phyloP scores from a whole-genome alignment of 2,797 vertebrate species.

The Pagetopsis macropterus region DNA sequence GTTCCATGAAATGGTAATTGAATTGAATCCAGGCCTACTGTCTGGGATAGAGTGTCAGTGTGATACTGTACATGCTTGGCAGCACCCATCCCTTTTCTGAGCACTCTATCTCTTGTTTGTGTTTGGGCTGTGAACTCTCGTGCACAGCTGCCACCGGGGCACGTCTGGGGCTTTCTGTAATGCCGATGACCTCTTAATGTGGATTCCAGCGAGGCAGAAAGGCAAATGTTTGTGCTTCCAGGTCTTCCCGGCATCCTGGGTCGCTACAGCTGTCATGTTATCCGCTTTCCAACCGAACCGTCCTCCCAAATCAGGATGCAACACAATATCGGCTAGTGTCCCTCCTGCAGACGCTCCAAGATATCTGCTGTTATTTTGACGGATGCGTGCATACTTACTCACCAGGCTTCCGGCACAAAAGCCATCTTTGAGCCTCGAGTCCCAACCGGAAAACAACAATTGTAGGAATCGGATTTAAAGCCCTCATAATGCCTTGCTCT shows the following conservation, averaged over 20 bases:
- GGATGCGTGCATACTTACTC: constrained; percentile 57
- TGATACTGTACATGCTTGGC: constrained; percentile 41
- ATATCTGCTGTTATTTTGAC: constrained; percentile 61
- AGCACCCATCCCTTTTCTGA: constrained; percentile 36
- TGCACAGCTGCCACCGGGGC: constrained; percentile 73
- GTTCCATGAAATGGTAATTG: constrained; percentile 46
- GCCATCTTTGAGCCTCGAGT: constrained; percentile 44
- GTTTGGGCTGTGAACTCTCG: constrained; percentile 61
- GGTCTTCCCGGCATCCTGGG: constrained; percentile 59
- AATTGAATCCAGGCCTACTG: constrained; percentile 26
- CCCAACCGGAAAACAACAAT: constrained; percentile 43
- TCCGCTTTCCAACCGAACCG: constrained; percentile 46
- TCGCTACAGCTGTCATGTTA: constrained; percentile 68
- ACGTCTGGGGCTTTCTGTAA: constrained; percentile 53
- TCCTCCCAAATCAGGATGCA: constrained; percentile 52
- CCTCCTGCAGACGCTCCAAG: constrained; percentile 45
- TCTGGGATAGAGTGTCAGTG: constrained; percentile 22
- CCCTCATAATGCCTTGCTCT: constrained; percentile 10
- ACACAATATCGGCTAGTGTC: constrained; percentile 51
- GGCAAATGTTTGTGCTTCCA: constrained; percentile 64
- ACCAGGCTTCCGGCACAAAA: constrained; percentile 40
- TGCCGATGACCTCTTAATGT: constrained; percentile 75
- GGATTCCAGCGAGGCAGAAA: constrained; percentile 76
- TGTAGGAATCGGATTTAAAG: constrained; percentile 45
- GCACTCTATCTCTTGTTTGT: constrained; percentile 70